A percentile compares a stretch with the other conserved stretches of the same genome.
phyloP scores from a whole-genome alignment of 2,888 invertebrate species.

The Tortricodes alternella region DNA sequence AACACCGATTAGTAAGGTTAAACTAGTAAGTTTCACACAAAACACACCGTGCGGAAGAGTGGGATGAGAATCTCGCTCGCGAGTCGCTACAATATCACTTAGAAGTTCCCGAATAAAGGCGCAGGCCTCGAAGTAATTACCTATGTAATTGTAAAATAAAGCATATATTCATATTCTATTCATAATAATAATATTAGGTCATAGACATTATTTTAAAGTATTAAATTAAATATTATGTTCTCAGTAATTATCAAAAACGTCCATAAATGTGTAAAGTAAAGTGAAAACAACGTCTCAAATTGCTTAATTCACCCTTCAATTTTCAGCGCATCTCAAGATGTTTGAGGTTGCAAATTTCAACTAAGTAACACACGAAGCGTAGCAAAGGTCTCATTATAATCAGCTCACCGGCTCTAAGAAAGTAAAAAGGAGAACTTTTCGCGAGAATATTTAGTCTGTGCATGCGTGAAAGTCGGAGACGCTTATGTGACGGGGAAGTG shows the following conservation, averaged over 20 bases:
- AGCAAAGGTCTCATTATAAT: conserved; percentile 3
- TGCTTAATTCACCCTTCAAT: conserved; percentile 17
- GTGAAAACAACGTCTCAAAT: conserved; percentile 11
- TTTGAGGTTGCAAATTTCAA: conserved; percentile 15
- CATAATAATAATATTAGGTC: too few species aligned
- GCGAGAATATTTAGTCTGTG: conserved; percentile 5
- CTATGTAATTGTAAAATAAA: neutral
- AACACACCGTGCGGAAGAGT: too few species aligned
- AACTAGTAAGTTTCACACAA: too few species aligned
- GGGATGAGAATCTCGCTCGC: too few species aligned
- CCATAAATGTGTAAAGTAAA: conserved; percentile 11
- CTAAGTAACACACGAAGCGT: neutral
- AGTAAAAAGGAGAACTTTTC: conserved; percentile 2
- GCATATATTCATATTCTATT: neutral
- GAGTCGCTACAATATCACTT: too few species aligned
- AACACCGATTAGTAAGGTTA: too few species aligned
- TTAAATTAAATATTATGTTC: too few species aligned
- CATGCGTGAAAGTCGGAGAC: conserved; percentile 3
- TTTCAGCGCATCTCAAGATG: conserved; percentile 19
- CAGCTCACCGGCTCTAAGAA: neutral
- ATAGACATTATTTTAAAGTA: too few species aligned
- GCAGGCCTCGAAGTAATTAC: too few species aligned
- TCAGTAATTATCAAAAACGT: neutral
- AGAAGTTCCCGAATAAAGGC: too few species aligned
- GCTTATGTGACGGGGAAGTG: conserved; percentile 15